Base-by-base conservation (phyloP, 2,888 invertebrate genomes). In the Elgonia sp. region DNA sequence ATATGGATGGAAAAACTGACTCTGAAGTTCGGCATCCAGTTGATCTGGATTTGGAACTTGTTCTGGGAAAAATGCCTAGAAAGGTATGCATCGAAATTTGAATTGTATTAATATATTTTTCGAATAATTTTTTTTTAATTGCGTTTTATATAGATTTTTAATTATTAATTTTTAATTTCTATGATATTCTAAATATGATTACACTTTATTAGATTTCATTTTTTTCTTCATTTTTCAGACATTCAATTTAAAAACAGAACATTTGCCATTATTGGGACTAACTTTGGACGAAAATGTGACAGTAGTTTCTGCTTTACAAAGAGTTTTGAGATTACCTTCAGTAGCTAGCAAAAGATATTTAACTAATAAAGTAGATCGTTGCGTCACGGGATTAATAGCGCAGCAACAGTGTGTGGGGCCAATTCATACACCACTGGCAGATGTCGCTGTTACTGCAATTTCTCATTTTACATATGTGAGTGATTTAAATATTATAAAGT, bases 351-450 rank as follows among this genome's bases (percentile, higher is more conserved):
- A 99, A 94, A 96, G 99, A 91, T 99, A 98, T 94, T 96, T 99
- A 60, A 99, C 99, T 0, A 99, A 98, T 93, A 99, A 99, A 96
- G 99, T 99, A 18, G 98, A 98, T 94, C 96, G 99, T 60, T 99
- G 99, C 93, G 99, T 99, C 10, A 97, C 98, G 1, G 99, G 99
- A 0, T 95, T 99, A 18, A 96, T 99, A 82, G 99, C 98, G 0
- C 99, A 99, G 94, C 99, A 99, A 93, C 99, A 99, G 94, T 99
- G 99, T 94, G 98, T 99, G 37, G 99, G 99, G 0, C 99, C 99
- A 0, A 95, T 99, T 0, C 99, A 99, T 94, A 98, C 99, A 0
- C 99, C 99, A 0, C 95, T 99, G 6, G 98, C 99, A 0, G 99
- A 99, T 95, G 99, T 97, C 86, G 99, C 98, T 0, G 97, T 99